Evolutionary conservation across 64 coral and sea anemone genomes (phyloP), one percentile per base, ranked within the genome.

Genomic region (Pocillopora damicornis): DNA sequence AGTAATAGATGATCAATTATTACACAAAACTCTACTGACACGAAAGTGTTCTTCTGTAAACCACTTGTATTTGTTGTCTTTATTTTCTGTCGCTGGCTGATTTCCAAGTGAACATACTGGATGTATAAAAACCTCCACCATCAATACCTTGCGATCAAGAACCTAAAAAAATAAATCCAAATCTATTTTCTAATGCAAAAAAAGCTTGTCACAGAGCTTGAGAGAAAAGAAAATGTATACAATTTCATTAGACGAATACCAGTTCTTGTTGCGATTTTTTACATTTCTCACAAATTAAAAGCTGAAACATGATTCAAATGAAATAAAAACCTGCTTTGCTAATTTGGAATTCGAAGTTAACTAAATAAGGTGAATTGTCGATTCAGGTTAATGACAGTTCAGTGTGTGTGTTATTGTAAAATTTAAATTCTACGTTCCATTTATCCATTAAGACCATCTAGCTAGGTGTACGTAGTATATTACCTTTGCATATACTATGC

Each of bases 401-500:
- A 7, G 42, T 51, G 42, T 7, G 42, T 51, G 7, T 4, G 42
- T 2, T 51, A 51, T 4, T 82, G 5, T 59, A 58, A 17, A n/a
- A 14, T 18, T 25, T 26, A 4, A 34, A 62, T 17, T 58, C 25
- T 82, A 30, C 56, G 17, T 22, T 36, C 75, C 35, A 30, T 30
- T 30, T 30, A 30, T 77, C 35, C 35, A 30, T 30, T 77, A 25
- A 77, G 14, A 42, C 14, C n/a, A 30, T 77, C 56, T 11, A 25
- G 12, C 35, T 57, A 57, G 61, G 63, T 81, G 17, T 60, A 23
- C 23, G 37, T 25, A 65, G 22, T 36, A 23, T 64, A 61, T 73
- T 87, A 92, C 91, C 86, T 81, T 87, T 13, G 80, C 26, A 79
- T 88, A 92, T 35, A 92, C 17, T 12, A 68, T 92, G 68, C 51